phyloP scores from a whole-genome alignment of 2,888 invertebrate genomes.

The Flexamia atlantica region DNA sequence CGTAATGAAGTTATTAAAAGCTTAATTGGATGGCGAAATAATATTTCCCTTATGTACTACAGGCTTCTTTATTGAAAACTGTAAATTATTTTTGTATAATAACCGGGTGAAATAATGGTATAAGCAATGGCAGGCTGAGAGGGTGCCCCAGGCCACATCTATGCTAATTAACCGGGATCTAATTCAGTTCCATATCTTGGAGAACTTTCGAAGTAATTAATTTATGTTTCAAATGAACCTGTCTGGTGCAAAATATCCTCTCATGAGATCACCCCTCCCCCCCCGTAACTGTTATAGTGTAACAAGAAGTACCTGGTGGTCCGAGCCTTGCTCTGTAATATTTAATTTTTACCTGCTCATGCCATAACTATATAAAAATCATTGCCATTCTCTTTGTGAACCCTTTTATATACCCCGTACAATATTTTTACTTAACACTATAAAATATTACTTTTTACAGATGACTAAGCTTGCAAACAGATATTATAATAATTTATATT shows the following conservation, averaged over 20 bases:
- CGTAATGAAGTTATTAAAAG: slow-evolving; percentile 46
- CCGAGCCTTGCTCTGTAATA: too few relatives aligned
- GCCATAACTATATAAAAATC: too few relatives aligned
- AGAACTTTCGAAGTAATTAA: slow-evolving; percentile 51
- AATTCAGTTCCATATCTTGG: slow-evolving; percentile 54
- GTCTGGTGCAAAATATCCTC: slow-evolving; percentile 48
- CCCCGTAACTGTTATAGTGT: too few relatives aligned
- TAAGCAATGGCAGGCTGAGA: background rate
- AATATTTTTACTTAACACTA: too few relatives aligned
- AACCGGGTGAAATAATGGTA: slow-evolving; percentile 8
- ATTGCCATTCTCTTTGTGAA: too few relatives aligned
- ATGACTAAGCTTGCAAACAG: too few relatives aligned
- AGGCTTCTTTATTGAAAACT: slow-evolving; percentile 27
- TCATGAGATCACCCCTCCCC: slow-evolving; percentile 6
- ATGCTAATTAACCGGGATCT: slow-evolving; percentile 47
- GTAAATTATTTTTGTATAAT: slow-evolving; percentile 36
- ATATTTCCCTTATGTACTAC: slow-evolving; percentile 7
- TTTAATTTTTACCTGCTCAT: too few relatives aligned
- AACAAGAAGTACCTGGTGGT: too few relatives aligned
- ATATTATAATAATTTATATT: too few relatives aligned
- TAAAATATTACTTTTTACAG: too few relatives aligned
- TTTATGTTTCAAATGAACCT: slow-evolving; percentile 51
- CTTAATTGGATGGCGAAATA: slow-evolving; percentile 48
- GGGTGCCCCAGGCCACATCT: background rate
- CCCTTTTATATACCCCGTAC: too few relatives aligned